Conservation (phyloP, 2,113 vertebrate species). For the Elanus axillaris region DNA sequence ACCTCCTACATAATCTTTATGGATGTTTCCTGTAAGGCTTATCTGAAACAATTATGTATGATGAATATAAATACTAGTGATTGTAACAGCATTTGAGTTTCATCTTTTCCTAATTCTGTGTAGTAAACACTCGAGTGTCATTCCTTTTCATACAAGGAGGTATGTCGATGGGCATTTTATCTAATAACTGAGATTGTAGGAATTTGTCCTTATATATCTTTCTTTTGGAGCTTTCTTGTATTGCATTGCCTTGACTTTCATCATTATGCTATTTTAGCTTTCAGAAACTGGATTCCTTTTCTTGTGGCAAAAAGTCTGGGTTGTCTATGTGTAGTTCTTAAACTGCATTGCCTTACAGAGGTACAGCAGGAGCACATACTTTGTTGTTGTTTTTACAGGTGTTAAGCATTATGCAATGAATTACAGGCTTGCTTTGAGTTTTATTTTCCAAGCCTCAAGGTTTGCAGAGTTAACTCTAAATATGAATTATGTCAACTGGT, state of each 20-base stretch:
- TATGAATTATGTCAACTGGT: background rate
- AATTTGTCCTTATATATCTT: background rate
- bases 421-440: background rate
- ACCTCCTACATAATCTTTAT: background rate
- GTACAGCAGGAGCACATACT: background rate
- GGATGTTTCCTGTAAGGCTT: background rate
- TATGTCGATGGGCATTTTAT: background rate
- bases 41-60: background rate
- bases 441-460: background rate
- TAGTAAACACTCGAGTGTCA: background rate
- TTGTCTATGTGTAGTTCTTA: background rate
- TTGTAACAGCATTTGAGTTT: background rate
- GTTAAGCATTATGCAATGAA: background rate
- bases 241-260: background rate
- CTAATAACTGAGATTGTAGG: background rate
- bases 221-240: background rate
- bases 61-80: background rate
- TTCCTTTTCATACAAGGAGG: background rate
- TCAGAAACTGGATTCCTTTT: background rate
- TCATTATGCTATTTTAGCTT: background rate
- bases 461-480: background rate
- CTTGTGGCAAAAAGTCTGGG: background rate
- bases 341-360: background rate
- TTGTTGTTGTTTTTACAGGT: background rate
- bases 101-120: background rate